phyloP scores from a whole-genome alignment of 2,797 vertebrate species.

The Onychomys leucogaster region DNA sequence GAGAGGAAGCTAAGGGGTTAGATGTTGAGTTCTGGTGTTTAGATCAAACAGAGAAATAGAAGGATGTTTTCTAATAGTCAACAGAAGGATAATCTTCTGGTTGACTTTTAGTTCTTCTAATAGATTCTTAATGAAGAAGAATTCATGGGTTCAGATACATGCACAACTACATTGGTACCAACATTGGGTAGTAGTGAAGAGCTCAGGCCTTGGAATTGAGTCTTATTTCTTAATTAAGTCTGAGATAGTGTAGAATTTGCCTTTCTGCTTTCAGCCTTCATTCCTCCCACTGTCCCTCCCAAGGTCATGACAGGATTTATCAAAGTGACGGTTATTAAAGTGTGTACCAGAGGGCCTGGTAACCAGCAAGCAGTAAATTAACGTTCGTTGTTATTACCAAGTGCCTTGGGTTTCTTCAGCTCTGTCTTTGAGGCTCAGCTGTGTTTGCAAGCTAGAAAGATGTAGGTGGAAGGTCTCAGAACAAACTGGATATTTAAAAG shows the following conservation, averaged over 20 bases:
- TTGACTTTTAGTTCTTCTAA: constrained; percentile 47
- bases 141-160: background rate
- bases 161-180: background rate
- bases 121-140: constrained; percentile 45
- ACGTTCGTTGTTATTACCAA: background rate
- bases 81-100: constrained; percentile 10
- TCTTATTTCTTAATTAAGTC: constrained; percentile 58
- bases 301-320: constrained; percentile 59
- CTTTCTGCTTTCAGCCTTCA: constrained; percentile 32
- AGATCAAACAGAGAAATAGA: constrained; percentile 4
- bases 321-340: background rate
- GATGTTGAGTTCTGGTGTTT: constrained; percentile 24
- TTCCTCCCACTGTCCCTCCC: constrained; percentile 33
- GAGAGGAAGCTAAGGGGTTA: background rate
- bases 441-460: constrained; percentile 27
- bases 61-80: background rate
- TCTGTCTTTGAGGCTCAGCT: background rate
- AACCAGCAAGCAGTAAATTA: background rate
- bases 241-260: constrained; percentile 20
- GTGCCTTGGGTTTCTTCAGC: background rate
- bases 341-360: background rate
- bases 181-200: background rate
- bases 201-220: background rate
- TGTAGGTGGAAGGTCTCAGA: constrained; percentile 9
- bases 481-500: constrained; percentile 18